A percentile compares a stretch with the other conserved stretches of the same genome.
Evolutionary conservation across 2,888 invertebrate genomes (phyloP).

Genomic region (Venustoraphidia nigricollis): DNA sequence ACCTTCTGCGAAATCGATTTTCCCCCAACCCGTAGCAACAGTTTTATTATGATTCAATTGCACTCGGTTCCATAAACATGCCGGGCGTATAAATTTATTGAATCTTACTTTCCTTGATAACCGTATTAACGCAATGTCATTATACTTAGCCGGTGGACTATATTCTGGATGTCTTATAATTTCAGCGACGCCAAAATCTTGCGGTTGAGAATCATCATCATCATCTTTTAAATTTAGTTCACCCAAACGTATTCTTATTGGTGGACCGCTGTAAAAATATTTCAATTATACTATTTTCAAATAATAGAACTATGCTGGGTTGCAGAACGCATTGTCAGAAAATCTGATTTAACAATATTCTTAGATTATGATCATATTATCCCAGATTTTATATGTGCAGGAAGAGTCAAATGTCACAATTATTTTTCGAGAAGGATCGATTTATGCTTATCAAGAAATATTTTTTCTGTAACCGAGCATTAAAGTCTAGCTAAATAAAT

Average conservation of each 20-base stretch:
- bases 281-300: too few relatives aligned
- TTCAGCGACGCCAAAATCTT: conserved; percentile 28
- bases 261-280: conserved; percentile 25
- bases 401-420: too few relatives aligned
- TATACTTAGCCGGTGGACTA: conserved; percentile 34
- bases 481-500: too few relatives aligned
- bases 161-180: conserved; percentile 39
- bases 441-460: too few relatives aligned
- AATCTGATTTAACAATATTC: too few relatives aligned
- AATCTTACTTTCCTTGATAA: conserved; percentile 29
- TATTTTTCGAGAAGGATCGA: too few relatives aligned
- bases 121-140: conserved; percentile 50
- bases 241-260: conserved; percentile 37
- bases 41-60: conserved; percentile 27
- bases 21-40: conserved; percentile 53
- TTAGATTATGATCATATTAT: too few relatives aligned
- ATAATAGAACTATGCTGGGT: too few relatives aligned
- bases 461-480: too few relatives aligned
- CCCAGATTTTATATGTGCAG: too few relatives aligned
- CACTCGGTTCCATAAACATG: conserved; percentile 38
- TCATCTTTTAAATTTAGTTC: conserved; percentile 35
- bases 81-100: conserved; percentile 38
- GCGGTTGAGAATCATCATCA: conserved; percentile 33
- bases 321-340: too few relatives aligned
- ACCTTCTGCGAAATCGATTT: conserved; percentile 24